phyloP scores from a whole-genome alignment of 2,888 invertebrate genomes.

The Caradrina clavipalpis region DNA sequence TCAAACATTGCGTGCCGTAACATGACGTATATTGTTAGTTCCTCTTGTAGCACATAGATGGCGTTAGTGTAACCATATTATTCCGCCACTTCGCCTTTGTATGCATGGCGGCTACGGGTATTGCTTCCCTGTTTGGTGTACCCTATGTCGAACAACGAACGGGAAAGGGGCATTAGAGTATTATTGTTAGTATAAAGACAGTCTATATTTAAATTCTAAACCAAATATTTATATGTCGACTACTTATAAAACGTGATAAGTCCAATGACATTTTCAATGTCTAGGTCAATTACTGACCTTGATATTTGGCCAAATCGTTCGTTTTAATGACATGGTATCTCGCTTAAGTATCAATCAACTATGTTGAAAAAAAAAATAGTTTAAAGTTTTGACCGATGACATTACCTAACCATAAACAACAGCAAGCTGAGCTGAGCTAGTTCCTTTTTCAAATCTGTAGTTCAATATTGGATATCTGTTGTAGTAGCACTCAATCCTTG shows the following conservation, averaged over 20 bases:
- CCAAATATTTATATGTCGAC: neutral
- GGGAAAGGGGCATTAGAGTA: conserved; percentile 21
- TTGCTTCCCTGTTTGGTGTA: conserved; percentile 34
- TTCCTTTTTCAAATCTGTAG: neutral
- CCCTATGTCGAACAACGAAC: conserved; percentile 18
- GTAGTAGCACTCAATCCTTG: conserved; percentile 14
- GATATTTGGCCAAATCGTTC: conserved; percentile 11
- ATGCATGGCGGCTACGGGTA: conserved; percentile 34
- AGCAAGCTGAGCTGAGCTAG: neutral
- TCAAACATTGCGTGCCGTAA: neutral
- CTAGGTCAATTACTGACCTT: conserved; percentile 16
- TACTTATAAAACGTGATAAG: conserved; percentile 14
- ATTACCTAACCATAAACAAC: no score
- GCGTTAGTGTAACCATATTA: conserved; percentile 34
- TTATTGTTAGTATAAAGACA: neutral
- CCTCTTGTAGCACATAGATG: conserved; percentile 32
- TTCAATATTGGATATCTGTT: conserved; percentile 3
- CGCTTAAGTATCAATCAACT: neutral
- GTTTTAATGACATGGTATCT: conserved; percentile 3
- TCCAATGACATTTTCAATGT: conserved; percentile 32
- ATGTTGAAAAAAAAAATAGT: neutral
- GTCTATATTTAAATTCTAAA: neutral
- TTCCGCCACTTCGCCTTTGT: conserved; percentile 20
- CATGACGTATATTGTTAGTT: conserved; percentile 21
- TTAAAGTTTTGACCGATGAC: neutral